A percentile compares a stretch with the other conserved stretches of the same genome.
Conservation (phyloP, 2,888 invertebrate genomes). For the Lutraria lutraria region DNA sequence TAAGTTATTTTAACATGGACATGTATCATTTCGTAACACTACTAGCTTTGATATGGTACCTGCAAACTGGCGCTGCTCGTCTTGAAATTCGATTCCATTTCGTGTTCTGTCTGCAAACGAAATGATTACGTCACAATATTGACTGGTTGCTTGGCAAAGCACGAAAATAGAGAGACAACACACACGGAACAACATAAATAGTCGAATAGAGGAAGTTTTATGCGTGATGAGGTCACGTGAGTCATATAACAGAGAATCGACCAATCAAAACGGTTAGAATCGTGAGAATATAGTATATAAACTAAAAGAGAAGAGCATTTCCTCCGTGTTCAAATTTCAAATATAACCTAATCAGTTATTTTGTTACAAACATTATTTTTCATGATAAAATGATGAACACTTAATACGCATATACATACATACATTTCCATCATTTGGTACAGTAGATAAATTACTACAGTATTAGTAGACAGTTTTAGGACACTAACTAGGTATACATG, state of each 20-base stretch:
- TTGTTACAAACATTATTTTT: not conserved
- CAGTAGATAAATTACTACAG: not conserved
- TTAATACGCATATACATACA: not conserved
- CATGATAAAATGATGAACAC: not conserved
- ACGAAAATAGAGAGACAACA: constrained; percentile 14
- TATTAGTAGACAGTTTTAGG: not conserved
- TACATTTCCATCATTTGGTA: not conserved
- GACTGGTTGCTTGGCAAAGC: not conserved
- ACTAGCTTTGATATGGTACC: constrained; percentile 45
- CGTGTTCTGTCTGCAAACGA: constrained; percentile 57
- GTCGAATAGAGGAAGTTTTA: not conserved
- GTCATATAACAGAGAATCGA: no score
- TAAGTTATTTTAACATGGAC: not conserved
- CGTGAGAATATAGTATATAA: no score
- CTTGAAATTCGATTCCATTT: constrained; percentile 58
- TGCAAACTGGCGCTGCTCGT: constrained; percentile 65
- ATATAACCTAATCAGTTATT: not conserved
- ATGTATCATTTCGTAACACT: not conserved
- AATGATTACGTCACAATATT: constrained; percentile 31
- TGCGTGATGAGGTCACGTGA: not conserved
- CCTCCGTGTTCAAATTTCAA: not conserved
- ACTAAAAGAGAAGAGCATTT: no score
- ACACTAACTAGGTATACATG: not conserved
- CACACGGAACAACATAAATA: not conserved
- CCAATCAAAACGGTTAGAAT: not conserved